These are phyloP conservation scores for Stenoptilia bipunctidactyla DNA, from an alignment of 2,888 invertebrate species.

Conservation along the genomic window DNA sequence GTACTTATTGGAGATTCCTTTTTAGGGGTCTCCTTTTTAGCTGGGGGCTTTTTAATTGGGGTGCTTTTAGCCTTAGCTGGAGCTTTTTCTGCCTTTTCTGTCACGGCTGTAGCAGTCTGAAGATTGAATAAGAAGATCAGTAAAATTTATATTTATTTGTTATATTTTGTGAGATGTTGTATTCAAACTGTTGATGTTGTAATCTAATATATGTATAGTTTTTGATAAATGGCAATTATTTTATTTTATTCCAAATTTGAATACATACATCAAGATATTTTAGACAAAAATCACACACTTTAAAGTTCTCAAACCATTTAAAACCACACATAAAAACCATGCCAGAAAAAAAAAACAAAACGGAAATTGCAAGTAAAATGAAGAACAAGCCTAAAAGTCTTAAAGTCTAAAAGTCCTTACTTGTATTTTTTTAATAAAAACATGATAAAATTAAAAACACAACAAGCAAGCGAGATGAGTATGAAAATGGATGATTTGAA, in stretches of 20 bases:
- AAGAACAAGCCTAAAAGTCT: too few relatives aligned
- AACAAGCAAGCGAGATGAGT: constrained; percentile 49
- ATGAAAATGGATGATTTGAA: constrained; percentile 23
- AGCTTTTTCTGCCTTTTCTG: constrained; percentile 37
- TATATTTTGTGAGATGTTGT: too few relatives aligned
- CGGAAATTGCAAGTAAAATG: constrained; percentile 16
- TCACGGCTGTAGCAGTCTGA: constrained; percentile 56
- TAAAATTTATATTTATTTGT: not conserved
- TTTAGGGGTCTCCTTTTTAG: constrained; percentile 23
- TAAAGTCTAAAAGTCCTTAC: constrained; percentile 6
- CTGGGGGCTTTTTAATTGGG: constrained; percentile 21
- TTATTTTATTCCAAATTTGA: too few relatives aligned
- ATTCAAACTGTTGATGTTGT: too few relatives aligned
- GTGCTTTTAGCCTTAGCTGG: constrained; percentile 19
- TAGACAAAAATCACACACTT: too few relatives aligned
- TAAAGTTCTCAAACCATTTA: too few relatives aligned
- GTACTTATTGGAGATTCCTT: constrained; percentile 16
- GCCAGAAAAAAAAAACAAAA: constrained; percentile 21
- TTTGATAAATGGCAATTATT: too few relatives aligned
- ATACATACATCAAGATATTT: too few relatives aligned
- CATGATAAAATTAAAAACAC: constrained; percentile 25
- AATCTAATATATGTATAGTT: too few relatives aligned
- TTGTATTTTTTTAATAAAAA: constrained; percentile 11
- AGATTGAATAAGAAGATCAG: constrained; percentile 2
- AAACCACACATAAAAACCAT: constrained; percentile 10